Percentiles rank a stretch among this genome's conserved stretches.
phyloP scores from a whole-genome alignment of 2,113 vertebrate genomes.

The Lepus timidus region DNA sequence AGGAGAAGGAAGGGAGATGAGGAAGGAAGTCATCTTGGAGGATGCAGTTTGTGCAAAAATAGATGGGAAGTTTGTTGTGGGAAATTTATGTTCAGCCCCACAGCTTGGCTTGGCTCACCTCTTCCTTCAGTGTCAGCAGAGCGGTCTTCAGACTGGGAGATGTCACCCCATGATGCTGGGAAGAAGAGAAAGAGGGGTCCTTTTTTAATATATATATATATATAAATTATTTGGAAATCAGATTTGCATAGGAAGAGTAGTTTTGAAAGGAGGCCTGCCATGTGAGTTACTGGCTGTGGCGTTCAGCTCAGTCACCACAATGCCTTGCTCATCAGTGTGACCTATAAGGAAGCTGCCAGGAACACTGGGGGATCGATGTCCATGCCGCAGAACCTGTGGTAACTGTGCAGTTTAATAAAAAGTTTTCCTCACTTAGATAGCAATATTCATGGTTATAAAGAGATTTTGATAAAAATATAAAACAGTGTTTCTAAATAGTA shows the following conservation, averaged over 20 bases:
- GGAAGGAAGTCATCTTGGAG: neutral
- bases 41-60: neutral
- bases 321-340: neutral
- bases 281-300: neutral
- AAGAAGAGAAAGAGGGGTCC: neutral
- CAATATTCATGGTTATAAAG: neutral
- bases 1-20: neutral
- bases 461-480: neutral
- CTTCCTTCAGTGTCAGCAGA: neutral
- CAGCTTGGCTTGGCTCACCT: neutral
- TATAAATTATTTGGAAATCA: slow-evolving; percentile 32
- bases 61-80: neutral
- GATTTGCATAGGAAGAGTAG: neutral
- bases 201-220: neutral
- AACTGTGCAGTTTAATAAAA: neutral
- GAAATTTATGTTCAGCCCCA: neutral
- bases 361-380: neutral
- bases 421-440: neutral
- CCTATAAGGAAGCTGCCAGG: neutral
- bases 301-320: neutral
- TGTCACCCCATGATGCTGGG: neutral
- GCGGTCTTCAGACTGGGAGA: neutral
- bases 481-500: neutral
- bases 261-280: neutral
- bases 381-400: neutral